Conservation (phyloP, 2,797 vertebrate genomes). For the Echiichthys vipera region DNA sequence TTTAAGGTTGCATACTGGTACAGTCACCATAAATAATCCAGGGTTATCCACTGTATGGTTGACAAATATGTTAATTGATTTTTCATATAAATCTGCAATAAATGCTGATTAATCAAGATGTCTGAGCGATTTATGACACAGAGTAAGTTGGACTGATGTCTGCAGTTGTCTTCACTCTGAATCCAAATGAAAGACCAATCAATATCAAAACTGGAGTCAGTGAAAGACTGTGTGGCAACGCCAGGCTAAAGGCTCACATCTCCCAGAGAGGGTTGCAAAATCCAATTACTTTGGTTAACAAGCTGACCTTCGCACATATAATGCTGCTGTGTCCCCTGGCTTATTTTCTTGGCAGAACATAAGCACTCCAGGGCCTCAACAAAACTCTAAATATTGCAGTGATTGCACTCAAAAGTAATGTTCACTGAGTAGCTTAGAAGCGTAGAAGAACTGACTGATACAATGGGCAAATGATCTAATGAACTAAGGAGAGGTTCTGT, state of each 20-base stretch:
- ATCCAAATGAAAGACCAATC: slow-evolving; percentile 74
- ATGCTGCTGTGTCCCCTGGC: slow-evolving; percentile 85
- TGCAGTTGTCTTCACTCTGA: slow-evolving; percentile 57
- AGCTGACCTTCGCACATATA: slow-evolving; percentile 86
- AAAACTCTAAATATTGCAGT: slow-evolving; percentile 75
- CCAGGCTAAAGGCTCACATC: slow-evolving; percentile 76
- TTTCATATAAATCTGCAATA: slow-evolving; percentile 20
- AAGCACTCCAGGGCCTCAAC: slow-evolving; percentile 66
- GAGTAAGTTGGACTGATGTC: slow-evolving; percentile 33
- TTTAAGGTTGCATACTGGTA: neutral
- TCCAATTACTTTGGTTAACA: slow-evolving; percentile 93
- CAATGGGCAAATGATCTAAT: slow-evolving; percentile 52
- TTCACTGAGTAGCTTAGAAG: slow-evolving; percentile 55
- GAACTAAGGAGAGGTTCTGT: slow-evolving; percentile 29
- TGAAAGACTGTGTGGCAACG: slow-evolving; percentile 59
- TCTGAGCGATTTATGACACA: slow-evolving; percentile 27
- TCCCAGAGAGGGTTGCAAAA: slow-evolving; percentile 84
- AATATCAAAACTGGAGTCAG: slow-evolving; percentile 71
- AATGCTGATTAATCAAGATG: slow-evolving; percentile 42
- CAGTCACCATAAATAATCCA: neutral
- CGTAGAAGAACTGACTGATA: slow-evolving; percentile 40
- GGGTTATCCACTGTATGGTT: neutral
- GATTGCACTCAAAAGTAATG: slow-evolving; percentile 74
- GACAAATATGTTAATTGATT: slow-evolving; percentile 19
- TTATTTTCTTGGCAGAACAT: slow-evolving; percentile 79